phyloP scores from a whole-genome alignment of 37 sponge, comb jelly and placozoan genomes.

The Agelas oroides region DNA sequence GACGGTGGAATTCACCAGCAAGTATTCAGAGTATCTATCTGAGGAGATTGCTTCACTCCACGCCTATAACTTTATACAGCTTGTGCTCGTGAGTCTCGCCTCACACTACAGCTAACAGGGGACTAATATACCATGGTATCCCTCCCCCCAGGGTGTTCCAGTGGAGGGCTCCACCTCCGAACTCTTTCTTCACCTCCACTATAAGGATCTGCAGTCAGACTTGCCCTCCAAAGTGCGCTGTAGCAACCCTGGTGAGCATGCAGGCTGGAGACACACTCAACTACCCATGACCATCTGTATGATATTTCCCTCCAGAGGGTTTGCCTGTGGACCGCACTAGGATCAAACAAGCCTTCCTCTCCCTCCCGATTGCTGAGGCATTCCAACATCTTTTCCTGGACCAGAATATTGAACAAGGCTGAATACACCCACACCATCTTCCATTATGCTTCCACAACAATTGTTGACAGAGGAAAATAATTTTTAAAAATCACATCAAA shows the following conservation, averaged over 20 bases:
- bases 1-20: slow-evolving; percentile 15
- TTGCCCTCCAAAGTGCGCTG: slow-evolving; percentile 39
- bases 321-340: slow-evolving; percentile 1
- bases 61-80: slow-evolving; percentile 23
- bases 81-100: slow-evolving; percentile 27
- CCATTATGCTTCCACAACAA: too few relatives aligned
- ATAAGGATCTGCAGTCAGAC: slow-evolving; percentile 33
- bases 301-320: not conserved
- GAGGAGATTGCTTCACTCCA: slow-evolving; percentile 23
- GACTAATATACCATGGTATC: not conserved
- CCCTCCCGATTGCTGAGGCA: slow-evolving; percentile 37
- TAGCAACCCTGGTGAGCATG: slow-evolving; percentile 26
- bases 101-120: not conserved
- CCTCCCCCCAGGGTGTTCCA: slow-evolving; percentile 12
- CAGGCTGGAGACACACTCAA: too few relatives aligned
- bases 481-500: too few relatives aligned
- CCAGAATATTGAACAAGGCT: slow-evolving; percentile 37
- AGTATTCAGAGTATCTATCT: slow-evolving; percentile 16
- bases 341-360: slow-evolving; percentile 34
- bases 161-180: not conserved
- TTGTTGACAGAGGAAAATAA: too few relatives aligned
- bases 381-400: slow-evolving; percentile 46
- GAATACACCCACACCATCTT: not conserved
- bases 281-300: too few relatives aligned
- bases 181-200: slow-evolving; percentile 24